Conservation (phyloP, 1,140 invertebrate species). For the Gryllus bimaculatus region DNA sequence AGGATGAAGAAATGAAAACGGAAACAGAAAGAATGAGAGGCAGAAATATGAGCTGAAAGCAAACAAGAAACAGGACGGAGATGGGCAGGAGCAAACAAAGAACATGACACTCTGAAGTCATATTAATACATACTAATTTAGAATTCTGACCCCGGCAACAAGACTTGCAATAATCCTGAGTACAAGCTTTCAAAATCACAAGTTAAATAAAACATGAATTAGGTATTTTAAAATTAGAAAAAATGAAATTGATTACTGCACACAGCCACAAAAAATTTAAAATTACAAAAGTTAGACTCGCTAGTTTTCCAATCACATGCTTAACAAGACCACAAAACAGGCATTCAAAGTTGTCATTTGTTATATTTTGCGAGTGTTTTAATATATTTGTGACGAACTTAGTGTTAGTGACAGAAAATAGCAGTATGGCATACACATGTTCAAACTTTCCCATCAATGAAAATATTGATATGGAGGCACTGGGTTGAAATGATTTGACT, state of each 20-base stretch:
- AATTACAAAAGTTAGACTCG: neutral
- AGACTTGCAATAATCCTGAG: too few species aligned
- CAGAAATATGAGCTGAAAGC: too few species aligned
- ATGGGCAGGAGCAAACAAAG: too few species aligned
- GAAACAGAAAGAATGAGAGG: too few species aligned
- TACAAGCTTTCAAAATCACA: neutral
- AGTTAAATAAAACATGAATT: neutral
- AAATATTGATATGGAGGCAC: too few species aligned
- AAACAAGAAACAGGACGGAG: too few species aligned
- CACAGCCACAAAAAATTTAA: neutral
- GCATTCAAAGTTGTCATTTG: neutral
- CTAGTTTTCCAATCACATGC: neutral
- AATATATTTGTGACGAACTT: neutral
- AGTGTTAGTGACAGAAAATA: neutral
- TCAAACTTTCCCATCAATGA: neutral
- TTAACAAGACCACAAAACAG: neutral
- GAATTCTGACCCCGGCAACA: too few species aligned
- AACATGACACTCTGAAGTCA: too few species aligned
- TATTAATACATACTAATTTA: too few species aligned
- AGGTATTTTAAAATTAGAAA: neutral
- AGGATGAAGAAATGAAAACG: too few species aligned
- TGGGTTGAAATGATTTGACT: too few species aligned
- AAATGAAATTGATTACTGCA: neutral
- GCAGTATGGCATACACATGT: neutral
- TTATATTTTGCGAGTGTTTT: neutral